Base-by-base conservation (phyloP, 2,888 invertebrate genomes). In the Plebejus anna region DNA sequence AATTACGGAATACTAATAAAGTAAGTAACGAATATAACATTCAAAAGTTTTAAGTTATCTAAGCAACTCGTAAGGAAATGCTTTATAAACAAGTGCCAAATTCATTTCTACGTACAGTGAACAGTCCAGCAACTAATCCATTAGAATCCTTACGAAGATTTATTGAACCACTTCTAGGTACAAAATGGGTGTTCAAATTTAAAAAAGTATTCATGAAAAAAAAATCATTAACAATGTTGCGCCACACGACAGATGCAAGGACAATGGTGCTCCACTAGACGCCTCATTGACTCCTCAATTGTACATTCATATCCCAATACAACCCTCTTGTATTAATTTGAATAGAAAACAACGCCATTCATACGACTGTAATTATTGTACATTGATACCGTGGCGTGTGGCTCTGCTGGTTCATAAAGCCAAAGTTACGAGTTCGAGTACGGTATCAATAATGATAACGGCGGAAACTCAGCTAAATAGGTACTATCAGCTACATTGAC, bases 221-320 rank as follows among this genome's bases (percentile, higher is more conserved):
- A 36, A 72, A 73, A 47, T 28, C 51, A 73, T 73, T 51, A 51
- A 73, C 51, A 73, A 73, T 77, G 78, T 79, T 76, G 75, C 76
- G 71, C 75, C 78, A 79, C 73, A 76, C 79, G 82, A 82, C 84
- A 84, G 85, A 85, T 85, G 84, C 78, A 79, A 79, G 80, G 77
- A 84, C 81, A 81, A 82, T 82, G 81, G 81, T 78, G n/a, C 82
- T 80, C 82, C 80, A 76, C 79, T 77, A 79, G 81, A 80, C 80
- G 81, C 82, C 80, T 80, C 81, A 81, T 83, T 83, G 82, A 83
- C 80, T 81, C 78, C 70, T 77, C 81, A 81, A 82, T 82, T 79
- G 79, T 78, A 79, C 81, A 81, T 79, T 79, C 80, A 81, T 79
- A 78, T 77, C 77, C 79, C 79, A 80, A 79, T 79, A 80, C 75